Conservation (phyloP, 1,140 invertebrate genomes). For the Brachionus sp. region DNA sequence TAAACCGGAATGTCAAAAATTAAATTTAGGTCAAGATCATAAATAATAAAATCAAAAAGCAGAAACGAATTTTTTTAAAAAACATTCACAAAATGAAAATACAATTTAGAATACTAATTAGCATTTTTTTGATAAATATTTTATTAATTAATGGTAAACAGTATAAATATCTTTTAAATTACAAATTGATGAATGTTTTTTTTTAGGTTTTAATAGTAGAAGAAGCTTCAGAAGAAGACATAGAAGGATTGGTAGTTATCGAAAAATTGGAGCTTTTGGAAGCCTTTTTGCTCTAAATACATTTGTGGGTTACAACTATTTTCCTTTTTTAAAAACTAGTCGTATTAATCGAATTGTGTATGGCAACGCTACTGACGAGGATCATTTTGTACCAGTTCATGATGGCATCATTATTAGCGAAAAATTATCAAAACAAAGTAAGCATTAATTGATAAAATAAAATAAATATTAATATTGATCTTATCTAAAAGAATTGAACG, state of each 20-base stretch:
- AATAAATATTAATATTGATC: neutral
- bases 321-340: neutral
- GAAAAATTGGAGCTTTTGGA: neutral
- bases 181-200: neutral
- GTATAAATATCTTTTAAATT: neutral
- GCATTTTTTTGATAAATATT: neutral
- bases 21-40: conserved; percentile 2
- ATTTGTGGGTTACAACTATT: neutral
- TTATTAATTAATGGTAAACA: neutral
- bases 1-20: neutral
- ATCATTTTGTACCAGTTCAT: neutral
- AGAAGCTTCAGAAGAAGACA: neutral
- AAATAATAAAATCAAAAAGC: neutral
- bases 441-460: neutral
- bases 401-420: neutral
- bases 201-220: neutral
- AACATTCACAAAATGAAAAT: conserved; percentile 16
- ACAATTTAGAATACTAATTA: neutral
- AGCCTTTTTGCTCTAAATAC: neutral
- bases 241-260: conserved; percentile 1
- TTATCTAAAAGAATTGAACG: neutral
- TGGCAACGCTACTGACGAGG: neutral
- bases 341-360: neutral
- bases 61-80: neutral
- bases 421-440: conserved; percentile 21